Evolutionary conservation across 2,113 vertebrate species (phyloP).

Genomic region (Lichenostomus cassidix): DNA sequence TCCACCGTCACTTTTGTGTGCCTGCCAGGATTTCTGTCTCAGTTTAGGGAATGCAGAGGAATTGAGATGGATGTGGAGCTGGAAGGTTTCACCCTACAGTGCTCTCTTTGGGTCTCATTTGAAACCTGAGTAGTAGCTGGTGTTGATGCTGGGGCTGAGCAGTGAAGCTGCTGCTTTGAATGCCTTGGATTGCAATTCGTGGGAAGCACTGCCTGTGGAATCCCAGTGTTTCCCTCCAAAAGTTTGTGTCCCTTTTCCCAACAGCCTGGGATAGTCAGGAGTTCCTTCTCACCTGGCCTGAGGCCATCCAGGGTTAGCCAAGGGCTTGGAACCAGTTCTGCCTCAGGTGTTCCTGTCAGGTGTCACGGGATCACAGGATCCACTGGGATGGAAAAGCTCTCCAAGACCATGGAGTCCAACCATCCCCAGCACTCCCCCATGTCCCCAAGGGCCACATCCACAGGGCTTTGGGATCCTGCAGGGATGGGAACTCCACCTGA

Average conservation of each 20-base stretch:
- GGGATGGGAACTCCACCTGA: neutral
- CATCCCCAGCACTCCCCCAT: rapidly evolving
- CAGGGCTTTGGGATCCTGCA: neutral
- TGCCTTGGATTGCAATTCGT: neutral
- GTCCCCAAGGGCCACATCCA: neutral
- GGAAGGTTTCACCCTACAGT: neutral
- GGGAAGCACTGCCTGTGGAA: neutral
- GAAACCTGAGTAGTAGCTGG: neutral
- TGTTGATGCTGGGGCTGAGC: neutral
- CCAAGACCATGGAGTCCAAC: rapidly evolving
- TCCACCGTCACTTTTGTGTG: rapidly evolving
- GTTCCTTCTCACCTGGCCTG: neutral
- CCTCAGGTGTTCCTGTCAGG: neutral
- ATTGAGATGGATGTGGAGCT: neutral
- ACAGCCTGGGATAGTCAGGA: neutral
- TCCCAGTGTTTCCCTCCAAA: neutral
- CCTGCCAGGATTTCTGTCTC: neutral
- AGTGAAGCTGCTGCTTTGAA: neutral
- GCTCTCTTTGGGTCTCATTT: too few relatives aligned
- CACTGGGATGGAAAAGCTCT: neutral
- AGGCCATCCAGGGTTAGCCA: neutral
- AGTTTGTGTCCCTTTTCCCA: neutral
- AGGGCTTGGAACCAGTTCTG: neutral
- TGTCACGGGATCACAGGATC: neutral
- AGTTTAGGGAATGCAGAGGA: neutral